Percentiles rank a stretch among this genome's conserved stretches.
Evolutionary conservation across 2,113 vertebrate species (phyloP).

Genomic region (Nibea coibor): DNA sequence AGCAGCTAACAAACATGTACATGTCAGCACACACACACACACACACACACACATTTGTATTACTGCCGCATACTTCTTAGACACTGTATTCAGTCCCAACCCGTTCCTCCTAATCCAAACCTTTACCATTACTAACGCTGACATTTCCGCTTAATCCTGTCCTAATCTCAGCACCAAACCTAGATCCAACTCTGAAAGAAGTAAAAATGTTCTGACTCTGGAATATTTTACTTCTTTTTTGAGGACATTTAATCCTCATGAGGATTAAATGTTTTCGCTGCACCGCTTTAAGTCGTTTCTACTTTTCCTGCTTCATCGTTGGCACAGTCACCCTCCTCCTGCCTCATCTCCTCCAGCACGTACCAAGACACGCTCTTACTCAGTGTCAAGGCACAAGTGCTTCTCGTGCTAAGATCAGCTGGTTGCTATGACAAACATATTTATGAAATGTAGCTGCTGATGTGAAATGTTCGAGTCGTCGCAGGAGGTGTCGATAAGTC

Average conservation of each 20-base stretch:
- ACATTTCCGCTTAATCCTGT: conserved; percentile 68
- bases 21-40: not conserved
- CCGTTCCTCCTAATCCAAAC: conserved; percentile 45
- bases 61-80: conserved; percentile 41
- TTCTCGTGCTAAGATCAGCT: conserved; percentile 8
- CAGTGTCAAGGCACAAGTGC: not conserved
- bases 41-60: conserved; percentile 48
- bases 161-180: conserved; percentile 58
- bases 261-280: conserved; percentile 61
- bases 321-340: not conserved
- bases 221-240: conserved; percentile 53
- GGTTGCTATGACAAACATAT: conserved; percentile 43
- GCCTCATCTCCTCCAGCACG: conserved; percentile 8
- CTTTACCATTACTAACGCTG: conserved; percentile 47
- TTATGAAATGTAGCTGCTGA: conserved; percentile 9
- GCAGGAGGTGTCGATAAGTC: conserved; percentile 28
- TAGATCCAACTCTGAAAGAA: conserved; percentile 32
- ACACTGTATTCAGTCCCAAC: conserved; percentile 47
- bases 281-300: conserved; percentile 23
- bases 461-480: not conserved
- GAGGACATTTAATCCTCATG: conserved; percentile 58
- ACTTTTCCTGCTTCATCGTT: conserved; percentile 7
- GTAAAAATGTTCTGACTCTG: conserved; percentile 35
- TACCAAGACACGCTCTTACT: not conserved
- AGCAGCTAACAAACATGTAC: conserved; percentile 44